phyloP scores from a whole-genome alignment of 2,113 vertebrate genomes.

The Aleadryas rufinucha region DNA sequence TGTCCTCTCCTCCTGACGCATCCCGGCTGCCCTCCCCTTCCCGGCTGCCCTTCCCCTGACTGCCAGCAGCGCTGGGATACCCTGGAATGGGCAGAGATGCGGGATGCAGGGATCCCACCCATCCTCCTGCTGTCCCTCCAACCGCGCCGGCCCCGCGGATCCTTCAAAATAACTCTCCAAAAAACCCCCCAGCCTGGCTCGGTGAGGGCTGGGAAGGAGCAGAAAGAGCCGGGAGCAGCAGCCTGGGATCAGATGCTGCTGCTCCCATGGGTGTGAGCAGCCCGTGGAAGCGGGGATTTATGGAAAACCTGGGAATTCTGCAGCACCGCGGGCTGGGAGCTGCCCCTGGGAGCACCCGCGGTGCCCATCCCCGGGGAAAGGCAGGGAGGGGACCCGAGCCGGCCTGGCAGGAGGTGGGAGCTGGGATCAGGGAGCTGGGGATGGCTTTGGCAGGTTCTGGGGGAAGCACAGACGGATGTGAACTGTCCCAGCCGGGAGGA shows the following conservation, averaged over 20 bases:
- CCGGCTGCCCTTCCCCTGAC: neutral
- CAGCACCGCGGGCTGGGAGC: rapidly evolving
- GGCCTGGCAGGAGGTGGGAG: neutral
- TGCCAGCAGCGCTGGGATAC: rapidly evolving
- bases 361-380: neutral
- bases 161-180: neutral
- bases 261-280: neutral
- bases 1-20: neutral
- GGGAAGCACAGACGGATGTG: rapidly evolving
- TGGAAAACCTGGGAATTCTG: neutral
- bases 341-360: rapidly evolving
- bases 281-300: rapidly evolving
- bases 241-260: neutral
- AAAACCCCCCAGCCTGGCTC: neutral
- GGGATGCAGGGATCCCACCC: neutral
- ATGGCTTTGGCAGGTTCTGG: neutral
- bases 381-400: neutral
- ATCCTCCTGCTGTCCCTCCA: neutral
- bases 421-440: neutral
- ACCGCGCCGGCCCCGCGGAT: rapidly evolving
- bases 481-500: neutral
- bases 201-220: neutral
- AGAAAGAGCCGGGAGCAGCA: neutral
- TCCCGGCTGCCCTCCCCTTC: neutral
- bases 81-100: neutral